These are phyloP conservation scores for Etheostoma spectabile DNA, from an alignment of 2,113 vertebrate genomes.

Conservation along the genomic window DNA sequence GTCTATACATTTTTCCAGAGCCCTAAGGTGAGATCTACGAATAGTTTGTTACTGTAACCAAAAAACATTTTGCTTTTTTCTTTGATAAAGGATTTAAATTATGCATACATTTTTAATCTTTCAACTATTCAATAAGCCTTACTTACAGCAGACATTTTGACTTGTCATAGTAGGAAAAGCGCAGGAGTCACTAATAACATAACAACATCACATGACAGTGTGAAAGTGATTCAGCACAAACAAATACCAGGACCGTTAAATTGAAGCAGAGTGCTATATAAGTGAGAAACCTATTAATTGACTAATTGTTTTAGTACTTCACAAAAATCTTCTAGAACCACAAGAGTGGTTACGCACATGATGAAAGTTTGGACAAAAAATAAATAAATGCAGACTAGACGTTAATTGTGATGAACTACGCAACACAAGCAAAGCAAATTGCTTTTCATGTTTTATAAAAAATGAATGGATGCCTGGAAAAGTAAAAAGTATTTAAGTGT, in stretches of 20 bases:
- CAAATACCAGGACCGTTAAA: background rate
- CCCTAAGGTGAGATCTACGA: background rate
- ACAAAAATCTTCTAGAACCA: background rate
- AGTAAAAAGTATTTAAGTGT: background rate
- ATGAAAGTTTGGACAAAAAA: background rate
- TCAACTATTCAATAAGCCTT: background rate
- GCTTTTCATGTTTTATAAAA: constrained; percentile 3
- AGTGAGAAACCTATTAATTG: background rate
- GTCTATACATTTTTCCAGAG: background rate
- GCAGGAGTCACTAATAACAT: too few species aligned
- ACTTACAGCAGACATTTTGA: background rate
- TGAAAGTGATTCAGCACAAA: background rate
- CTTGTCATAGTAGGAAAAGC: background rate
- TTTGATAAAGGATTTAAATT: background rate
- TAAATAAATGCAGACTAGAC: background rate
- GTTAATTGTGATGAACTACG: background rate
- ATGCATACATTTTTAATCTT: background rate
- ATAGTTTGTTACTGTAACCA: background rate
- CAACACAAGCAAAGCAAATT: background rate
- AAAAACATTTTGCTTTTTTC: background rate
- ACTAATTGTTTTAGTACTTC: background rate
- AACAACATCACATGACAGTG: background rate
- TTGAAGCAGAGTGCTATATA: background rate
- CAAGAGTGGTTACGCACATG: background rate
- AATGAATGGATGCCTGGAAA: background rate